Base-by-base conservation (phyloP, 2,797 vertebrate genomes). In the Myotis vivesi region DNA sequence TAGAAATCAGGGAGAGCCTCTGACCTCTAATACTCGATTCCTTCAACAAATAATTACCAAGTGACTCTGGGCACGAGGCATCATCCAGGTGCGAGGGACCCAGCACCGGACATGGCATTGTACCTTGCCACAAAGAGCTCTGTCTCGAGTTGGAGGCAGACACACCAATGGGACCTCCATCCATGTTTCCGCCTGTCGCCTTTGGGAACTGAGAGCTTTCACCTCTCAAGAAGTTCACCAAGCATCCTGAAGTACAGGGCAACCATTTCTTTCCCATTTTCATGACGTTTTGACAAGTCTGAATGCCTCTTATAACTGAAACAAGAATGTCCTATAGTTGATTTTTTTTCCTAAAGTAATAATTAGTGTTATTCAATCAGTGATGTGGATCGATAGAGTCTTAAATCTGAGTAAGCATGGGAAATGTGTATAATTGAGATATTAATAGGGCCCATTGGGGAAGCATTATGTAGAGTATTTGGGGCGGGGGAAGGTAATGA, bases 341-440 rank as follows among this genome's bases (percentile, higher is more conserved):
- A 25, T 79, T 30, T 66, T 79, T 51, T 17, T 30, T 6, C 4
- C 16, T 30, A 16, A 89, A 51, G 85, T 55, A n/a, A n/a, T 44
- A 57, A 46, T 76, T 11, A 30, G 3, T 15, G 7, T 72, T 71
- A 53, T 85, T 86, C 64, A 71, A 73, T 87, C 92, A 92, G 25
- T 22, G 41, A 10, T 86, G 23, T 83, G 17, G 83, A 73, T 87
- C 5, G 0, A 94, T 72, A 33, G 30, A 28, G 20, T 83, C 57
- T 92, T 76, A 71, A 95, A 86, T 90, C 49, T 87, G 64, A 88
- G 73, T 33, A 86, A 81, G 64, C 75, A 57, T 44, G 23, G 68
- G 81, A 92, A 92, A 89, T 82, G 57, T 91, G 85, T 71, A 75
- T 90, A 64, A 94, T 79, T 5, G 17, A 89, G 66, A 64, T 41